These are phyloP conservation scores for Solen grandis DNA, from an alignment of 1,140 invertebrate genomes.

Conservation along the genomic window DNA sequence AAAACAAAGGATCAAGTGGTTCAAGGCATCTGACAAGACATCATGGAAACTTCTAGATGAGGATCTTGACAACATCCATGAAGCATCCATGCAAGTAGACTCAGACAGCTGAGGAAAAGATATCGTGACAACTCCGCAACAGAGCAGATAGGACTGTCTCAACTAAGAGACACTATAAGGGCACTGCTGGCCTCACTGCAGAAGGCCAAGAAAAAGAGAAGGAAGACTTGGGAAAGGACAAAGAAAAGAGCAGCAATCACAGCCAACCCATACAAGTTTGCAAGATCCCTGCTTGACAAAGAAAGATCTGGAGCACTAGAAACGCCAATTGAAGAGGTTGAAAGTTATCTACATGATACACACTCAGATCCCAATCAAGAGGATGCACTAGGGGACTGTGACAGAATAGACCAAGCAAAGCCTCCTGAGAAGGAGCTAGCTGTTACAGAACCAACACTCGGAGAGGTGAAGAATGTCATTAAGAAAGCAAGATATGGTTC, in stretches of 20 bases:
- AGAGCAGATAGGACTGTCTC: not conserved
- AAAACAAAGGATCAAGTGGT: too few relatives aligned
- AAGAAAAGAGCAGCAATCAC: not conserved
- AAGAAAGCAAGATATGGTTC: not conserved
- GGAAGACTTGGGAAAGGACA: not conserved
- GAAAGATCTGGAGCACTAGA: slow-evolving; percentile 2
- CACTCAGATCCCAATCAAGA: slow-evolving; percentile 22
- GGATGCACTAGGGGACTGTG: too few relatives aligned
- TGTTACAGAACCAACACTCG: slow-evolving; percentile 15
- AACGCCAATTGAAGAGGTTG: slow-evolving; percentile 32
- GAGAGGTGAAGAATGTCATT: slow-evolving; percentile 35
- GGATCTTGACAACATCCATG: slow-evolving; percentile 26
- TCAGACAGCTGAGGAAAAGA: slow-evolving; percentile 6
- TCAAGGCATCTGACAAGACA: too few relatives aligned
- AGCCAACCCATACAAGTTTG: too few relatives aligned
- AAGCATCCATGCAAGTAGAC: not conserved
- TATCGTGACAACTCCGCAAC: not conserved
- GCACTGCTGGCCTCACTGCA: not conserved
- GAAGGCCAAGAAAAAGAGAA: slow-evolving; percentile 1
- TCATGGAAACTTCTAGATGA: too few relatives aligned
- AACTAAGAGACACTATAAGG: slow-evolving; percentile 10
- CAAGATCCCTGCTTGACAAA: slow-evolving; percentile 29
- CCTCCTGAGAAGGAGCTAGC: slow-evolving; percentile 12
- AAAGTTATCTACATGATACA: slow-evolving; percentile 15
- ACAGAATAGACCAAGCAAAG: too few relatives aligned